Evolutionary conservation across 64 coral and sea anemone species (phyloP), one percentile per base, ranked within the genome.

Genomic region (Catalaphyllia jardinei): DNA sequence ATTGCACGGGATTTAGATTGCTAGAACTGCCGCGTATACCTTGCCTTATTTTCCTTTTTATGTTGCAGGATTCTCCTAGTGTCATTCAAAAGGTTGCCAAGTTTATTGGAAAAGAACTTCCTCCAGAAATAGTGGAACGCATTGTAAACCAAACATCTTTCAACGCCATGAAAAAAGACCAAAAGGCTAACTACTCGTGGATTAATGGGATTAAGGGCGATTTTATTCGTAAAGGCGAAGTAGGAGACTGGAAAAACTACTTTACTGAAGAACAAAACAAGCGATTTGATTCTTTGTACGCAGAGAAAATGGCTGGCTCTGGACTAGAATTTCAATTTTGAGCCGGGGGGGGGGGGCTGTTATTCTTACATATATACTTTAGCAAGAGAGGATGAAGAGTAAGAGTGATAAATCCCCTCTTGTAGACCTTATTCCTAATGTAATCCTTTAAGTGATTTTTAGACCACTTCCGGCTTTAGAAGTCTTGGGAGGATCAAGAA

Each of bases 211-310:
- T 57, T 57, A 57, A 57, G 54, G 54, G 54, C 54, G 73, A 62
- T 30, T 88, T 78, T 31, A 55, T 88, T 22, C 87, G 87, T 9
- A 88, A 88, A 62, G 87, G 87, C 13, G 50, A 62, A 62, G 74
- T 78, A n/a, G 87, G 87, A 35, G 87, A 88, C 30, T 88, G 87
- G 87, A 51, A 64, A 77, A 77, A 77, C 52, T 78, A 77, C 51
- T 88, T 88, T n/a, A 77, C 87, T 39, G 87, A 76, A 15, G 87
- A 88, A 78, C 87, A 88, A 42, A 88, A 64, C 54, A 30, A 46
- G 49, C 52, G 51, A 49, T 63, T 88, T 77, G 87, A 88, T 42
- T 46, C 29, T 16, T 29, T 88, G 61, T 88, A 88, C 52, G 87
- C 52, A 22, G 30, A 76, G 59, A 88, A 67, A 78, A 88, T 88